These are phyloP conservation scores for Pheosia tremula DNA, from an alignment of 2,888 invertebrate genomes.

Conservation along the genomic window DNA sequence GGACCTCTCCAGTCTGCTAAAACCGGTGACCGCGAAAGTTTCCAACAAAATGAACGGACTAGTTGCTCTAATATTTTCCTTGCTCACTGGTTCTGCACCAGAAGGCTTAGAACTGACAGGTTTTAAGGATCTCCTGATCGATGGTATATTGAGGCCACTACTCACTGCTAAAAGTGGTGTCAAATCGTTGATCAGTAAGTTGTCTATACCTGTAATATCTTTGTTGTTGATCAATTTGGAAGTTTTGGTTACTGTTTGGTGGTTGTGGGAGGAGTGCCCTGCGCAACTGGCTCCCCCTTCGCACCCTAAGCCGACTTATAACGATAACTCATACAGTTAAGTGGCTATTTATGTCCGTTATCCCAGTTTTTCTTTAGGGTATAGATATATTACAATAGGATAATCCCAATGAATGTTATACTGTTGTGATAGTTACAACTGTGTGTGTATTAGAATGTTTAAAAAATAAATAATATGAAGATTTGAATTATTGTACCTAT, in stretches of 20 bases:
- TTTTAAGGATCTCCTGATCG: constrained; percentile 65
- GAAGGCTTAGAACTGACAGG: constrained; percentile 60
- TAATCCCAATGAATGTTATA: constrained; percentile 18
- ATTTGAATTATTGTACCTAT: no score
- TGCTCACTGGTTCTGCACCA: constrained; percentile 58
- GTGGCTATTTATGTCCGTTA: constrained; percentile 26
- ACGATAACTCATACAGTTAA: constrained; percentile 51
- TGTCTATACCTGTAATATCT: constrained; percentile 71
- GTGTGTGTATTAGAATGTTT: not conserved
- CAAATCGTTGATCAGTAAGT: constrained; percentile 69
- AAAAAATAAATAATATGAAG: no score
- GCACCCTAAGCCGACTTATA: constrained; percentile 47
- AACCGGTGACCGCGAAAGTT: constrained; percentile 60
- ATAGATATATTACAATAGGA: constrained; percentile 24
- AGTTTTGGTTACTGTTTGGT: constrained; percentile 74
- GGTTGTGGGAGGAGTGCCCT: constrained; percentile 80
- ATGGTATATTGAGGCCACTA: constrained; percentile 70
- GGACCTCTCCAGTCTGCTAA: constrained; percentile 51
- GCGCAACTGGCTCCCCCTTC: constrained; percentile 31
- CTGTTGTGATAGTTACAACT: constrained; percentile 1
- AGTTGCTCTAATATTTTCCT: constrained; percentile 59
- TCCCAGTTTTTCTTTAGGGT: constrained; percentile 35
- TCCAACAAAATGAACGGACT: constrained; percentile 65
- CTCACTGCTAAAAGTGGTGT: constrained; percentile 66
- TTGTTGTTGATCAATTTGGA: constrained; percentile 73